Percentiles rank a stretch among this genome's conserved stretches.
Evolutionary conservation across 2,888 invertebrate species (phyloP).

Genomic region (Sycophila texana): DNA sequence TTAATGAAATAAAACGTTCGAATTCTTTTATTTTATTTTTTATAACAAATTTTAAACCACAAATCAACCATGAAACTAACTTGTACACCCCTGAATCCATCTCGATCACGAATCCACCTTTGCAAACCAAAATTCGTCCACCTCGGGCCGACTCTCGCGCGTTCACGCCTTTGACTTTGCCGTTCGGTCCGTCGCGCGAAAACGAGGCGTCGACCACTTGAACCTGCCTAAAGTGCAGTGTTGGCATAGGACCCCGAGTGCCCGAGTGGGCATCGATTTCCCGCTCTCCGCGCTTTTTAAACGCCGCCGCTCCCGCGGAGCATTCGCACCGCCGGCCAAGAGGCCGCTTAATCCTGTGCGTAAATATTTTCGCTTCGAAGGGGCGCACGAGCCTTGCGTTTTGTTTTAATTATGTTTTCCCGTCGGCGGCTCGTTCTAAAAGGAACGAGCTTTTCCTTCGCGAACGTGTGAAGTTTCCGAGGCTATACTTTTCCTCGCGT

Average conservation of each 20-base stretch:
- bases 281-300: background rate
- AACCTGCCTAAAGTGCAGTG: background rate
- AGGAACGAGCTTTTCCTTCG: background rate
- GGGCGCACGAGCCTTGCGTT: background rate
- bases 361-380: constrained; percentile 38
- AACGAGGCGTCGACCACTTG: background rate
- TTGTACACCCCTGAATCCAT: too few relatives aligned
- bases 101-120: too few relatives aligned
- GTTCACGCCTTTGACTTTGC: background rate
- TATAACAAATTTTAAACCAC: too few relatives aligned
- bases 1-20: too few relatives aligned
- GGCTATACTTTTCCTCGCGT: background rate
- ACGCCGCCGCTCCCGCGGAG: background rate
- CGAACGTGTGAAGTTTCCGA: too few relatives aligned
- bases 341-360: constrained; percentile 2
- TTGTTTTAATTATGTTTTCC: constrained; percentile 19
- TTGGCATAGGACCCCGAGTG: constrained; percentile 19
- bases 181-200: background rate
- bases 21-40: too few relatives aligned
- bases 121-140: background rate
- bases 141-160: background rate
- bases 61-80: too few relatives aligned
- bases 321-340: background rate
- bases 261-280: constrained; percentile 1
- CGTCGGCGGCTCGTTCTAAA: constrained; percentile 1